Base-by-base conservation (phyloP, 2,113 vertebrate species). In the Cranoglanis bouderius region DNA sequence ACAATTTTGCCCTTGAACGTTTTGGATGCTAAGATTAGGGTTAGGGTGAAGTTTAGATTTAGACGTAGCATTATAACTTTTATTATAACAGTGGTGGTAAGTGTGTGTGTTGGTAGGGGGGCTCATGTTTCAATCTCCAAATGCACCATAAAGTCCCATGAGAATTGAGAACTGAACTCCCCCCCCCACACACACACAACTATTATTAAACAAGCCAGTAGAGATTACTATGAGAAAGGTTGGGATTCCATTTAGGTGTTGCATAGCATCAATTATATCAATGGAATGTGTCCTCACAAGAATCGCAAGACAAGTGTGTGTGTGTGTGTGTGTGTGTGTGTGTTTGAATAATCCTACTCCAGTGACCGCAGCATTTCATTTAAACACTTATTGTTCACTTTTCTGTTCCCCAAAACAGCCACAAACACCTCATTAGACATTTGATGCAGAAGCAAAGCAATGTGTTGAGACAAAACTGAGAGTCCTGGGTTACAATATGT, bases 261-360 rank as follows among this genome's bases (percentile, higher is more conserved):
- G 43, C 43, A 43, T 43, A 43, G 24, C 59, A 61, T 55, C 53
- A 55, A 55, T 55, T 55, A 55, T 4, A 43, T 43, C 43, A 43
- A 43, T 43, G 43, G 43, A 55, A 55, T n/a, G n/a, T 16, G 53
- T 55, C 53, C 53, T 55, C 53, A 14, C 16, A 55, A 55, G 16
- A 16, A 55, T n/a, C n/a, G n/a, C n/a, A n/a, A n/a, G n/a, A n/a
- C n/a, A n/a, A n/a, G n/a, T n/a, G n/a, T n/a, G n/a, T 55, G 72
- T 74, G 72, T 75, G 43, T 53, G 16, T 55, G n/a, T 55, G 61
- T 83, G 65, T 59, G 7, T 19, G 49, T 86, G 86, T 65, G 32
- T 80, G 26, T 72, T 80, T 85, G 67, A 78, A 88, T 83, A 87
- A 78, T 87, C 38, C 77, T 72, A 82, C 70, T 86, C 74, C 16